phyloP scores from a whole-genome alignment of 2,888 invertebrate species.

The Pheosia gnoma region DNA sequence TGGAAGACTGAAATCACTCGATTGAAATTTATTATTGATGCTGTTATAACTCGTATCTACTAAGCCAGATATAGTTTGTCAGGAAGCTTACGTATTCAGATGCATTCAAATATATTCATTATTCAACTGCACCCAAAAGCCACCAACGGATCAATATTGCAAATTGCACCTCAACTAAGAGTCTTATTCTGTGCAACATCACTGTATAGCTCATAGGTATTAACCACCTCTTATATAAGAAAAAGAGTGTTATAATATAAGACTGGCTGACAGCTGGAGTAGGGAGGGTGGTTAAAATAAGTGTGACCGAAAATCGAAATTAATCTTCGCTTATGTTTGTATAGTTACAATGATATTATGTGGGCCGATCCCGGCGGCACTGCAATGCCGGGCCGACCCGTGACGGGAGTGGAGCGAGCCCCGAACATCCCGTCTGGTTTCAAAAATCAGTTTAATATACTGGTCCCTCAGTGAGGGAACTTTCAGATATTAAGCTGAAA shows the following conservation, averaged over 20 bases:
- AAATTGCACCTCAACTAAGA: too few relatives aligned
- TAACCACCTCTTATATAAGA: too few relatives aligned
- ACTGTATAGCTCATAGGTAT: too few relatives aligned
- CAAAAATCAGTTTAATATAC: slow-evolving; percentile 6
- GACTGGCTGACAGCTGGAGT: too few relatives aligned
- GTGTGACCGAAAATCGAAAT: too few relatives aligned
- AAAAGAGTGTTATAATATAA: too few relatives aligned
- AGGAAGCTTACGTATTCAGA: slow-evolving; percentile 3
- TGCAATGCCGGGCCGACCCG: slow-evolving; percentile 1
- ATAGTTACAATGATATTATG: background rate
- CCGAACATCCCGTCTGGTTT: background rate
- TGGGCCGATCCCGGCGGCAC: slow-evolving; percentile 2
- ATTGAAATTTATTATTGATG: too few relatives aligned
- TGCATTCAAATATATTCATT: slow-evolving; percentile 26
- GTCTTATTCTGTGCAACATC: too few relatives aligned
- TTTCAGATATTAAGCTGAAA: slow-evolving; percentile 3
- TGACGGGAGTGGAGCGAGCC: slow-evolving; percentile 2
- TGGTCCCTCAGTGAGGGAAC: slow-evolving; percentile 6
- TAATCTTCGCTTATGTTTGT: too few relatives aligned
- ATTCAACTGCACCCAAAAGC: slow-evolving; percentile 13
- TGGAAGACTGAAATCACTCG: too few relatives aligned
- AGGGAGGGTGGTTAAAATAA: too few relatives aligned
- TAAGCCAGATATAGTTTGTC: background rate
- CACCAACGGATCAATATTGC: background rate
- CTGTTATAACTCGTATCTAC: too few relatives aligned